Evolutionary conservation across 2,888 invertebrate genomes (phyloP), one percentile per base, ranked within the genome.

Genomic region (Laothoe populi): DNA sequence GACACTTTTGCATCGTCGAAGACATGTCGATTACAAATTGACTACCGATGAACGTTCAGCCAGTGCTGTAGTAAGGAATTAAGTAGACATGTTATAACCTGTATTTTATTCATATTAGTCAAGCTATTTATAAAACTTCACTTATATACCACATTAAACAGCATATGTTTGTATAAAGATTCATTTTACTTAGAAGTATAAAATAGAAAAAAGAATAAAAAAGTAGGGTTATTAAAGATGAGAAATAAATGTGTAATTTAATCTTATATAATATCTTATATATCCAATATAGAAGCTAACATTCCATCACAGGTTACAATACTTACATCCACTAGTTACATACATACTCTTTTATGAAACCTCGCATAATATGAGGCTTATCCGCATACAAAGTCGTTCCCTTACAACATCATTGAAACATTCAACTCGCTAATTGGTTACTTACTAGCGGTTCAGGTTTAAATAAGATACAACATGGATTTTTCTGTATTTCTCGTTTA

Each of bases 401-500:
- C 63, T 75, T 78, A 75, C 76, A 70, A 78, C 79, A 77, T 80
- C 79, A 79, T 80, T 79, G 74, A 75, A 72, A 78, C 80, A 77
- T 77, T 78, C 71, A 74, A 73, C 78, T 78, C 78, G 74, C 88
- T 90, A 90, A 90, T 90, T 90, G 83, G 84, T 81, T 74, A 78
- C 82, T 81, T 73, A 77, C 82, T 75, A 75, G 84, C 75, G 69
- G 69, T 78, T 77, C 81, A 65, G 72, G 77, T 70, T 69, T 67
- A 71, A 82, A 78, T 78, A 75, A 81, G 80, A 83, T 79, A 78
- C 71, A 78, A 73, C 68, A 53, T 67, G 48, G 59, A 65, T 71
- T 77, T 81, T 74, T 75, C 69, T 63, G 70, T 72, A 69, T 71
- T 73, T 73, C 65, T 68, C 66, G 65, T 71, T 71, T 69, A 70